phyloP scores from a whole-genome alignment of 2,888 invertebrate genomes.

The Scrobipalpa atriplicella region DNA sequence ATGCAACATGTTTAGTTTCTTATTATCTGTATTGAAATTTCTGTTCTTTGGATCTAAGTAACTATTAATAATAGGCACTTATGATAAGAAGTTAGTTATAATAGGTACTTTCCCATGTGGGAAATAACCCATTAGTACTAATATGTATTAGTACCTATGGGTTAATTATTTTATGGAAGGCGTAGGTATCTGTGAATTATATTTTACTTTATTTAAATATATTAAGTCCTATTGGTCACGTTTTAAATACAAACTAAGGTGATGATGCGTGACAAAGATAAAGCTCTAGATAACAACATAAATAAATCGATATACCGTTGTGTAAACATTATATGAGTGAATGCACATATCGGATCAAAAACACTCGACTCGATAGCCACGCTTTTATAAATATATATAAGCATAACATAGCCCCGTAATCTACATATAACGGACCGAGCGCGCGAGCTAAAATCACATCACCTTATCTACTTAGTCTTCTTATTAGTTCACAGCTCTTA shows the following conservation, averaged over 20 bases:
- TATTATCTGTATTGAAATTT: neutral
- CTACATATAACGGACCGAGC: conserved; percentile 12
- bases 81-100: no score
- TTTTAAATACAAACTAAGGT: neutral
- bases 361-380: conserved; percentile 7
- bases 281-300: conserved; percentile 20
- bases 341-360: conserved; percentile 1
- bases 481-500: neutral
- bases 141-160: no score
- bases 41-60: no score
- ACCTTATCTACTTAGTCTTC: neutral
- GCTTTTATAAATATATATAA: neutral
- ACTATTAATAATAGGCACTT: no score
- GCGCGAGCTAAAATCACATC: neutral
- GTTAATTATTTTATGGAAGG: no score
- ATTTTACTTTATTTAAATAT: no score
- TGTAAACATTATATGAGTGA: conserved; percentile 24
- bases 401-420: neutral
- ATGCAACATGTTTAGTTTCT: conserved; percentile 43
- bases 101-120: no score
- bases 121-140: no score
- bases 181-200: neutral
- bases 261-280: neutral
- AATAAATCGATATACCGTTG: conserved; percentile 25
- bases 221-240: neutral